phyloP scores from a whole-genome alignment of 2,888 invertebrate genomes.

The Melanostoma scalare region DNA sequence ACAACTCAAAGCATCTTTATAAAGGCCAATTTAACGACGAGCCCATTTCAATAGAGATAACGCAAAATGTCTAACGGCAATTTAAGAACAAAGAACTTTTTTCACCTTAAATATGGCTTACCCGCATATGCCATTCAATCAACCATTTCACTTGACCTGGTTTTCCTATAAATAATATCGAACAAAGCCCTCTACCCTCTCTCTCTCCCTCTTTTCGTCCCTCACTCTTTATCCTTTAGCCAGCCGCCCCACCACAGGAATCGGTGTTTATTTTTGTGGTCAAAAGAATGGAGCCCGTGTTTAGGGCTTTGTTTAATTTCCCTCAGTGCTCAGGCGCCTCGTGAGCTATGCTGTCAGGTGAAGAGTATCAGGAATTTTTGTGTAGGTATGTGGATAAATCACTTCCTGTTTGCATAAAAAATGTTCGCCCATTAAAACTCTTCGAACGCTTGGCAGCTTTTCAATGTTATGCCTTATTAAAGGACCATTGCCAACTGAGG shows the following conservation, averaged over 20 bases:
- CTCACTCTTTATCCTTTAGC: too few relatives aligned
- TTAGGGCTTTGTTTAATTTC: slow-evolving; percentile 19
- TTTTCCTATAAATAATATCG: slow-evolving; percentile 30
- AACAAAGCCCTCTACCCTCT: too few relatives aligned
- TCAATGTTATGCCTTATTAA: slow-evolving; percentile 27
- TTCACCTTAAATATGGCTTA: not conserved
- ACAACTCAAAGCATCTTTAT: not conserved
- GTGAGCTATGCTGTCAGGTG: too few relatives aligned
- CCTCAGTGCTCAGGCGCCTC: not conserved
- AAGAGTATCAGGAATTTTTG: too few relatives aligned
- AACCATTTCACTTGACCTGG: slow-evolving; percentile 29
- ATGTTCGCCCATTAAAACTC: slow-evolving; percentile 49
- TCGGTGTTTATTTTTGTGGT: slow-evolving; percentile 47
- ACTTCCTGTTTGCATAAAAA: slow-evolving; percentile 46
- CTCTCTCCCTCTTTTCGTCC: too few relatives aligned
- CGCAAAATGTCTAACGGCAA: slow-evolving; percentile 12
- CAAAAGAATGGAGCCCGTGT: slow-evolving; percentile 10
- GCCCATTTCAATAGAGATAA: slow-evolving; percentile 7
- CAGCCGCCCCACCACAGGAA: not conserved
- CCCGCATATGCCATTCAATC: slow-evolving; percentile 7
- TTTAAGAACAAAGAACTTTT: slow-evolving; percentile 11
- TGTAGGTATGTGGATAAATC: slow-evolving; percentile 46
- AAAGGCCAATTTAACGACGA: slow-evolving; percentile 15
- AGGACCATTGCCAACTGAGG: too few relatives aligned
- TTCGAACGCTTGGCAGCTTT: slow-evolving; percentile 33